Conservation (phyloP, 2,888 invertebrate genomes). For the Lycophotia porphyrea region DNA sequence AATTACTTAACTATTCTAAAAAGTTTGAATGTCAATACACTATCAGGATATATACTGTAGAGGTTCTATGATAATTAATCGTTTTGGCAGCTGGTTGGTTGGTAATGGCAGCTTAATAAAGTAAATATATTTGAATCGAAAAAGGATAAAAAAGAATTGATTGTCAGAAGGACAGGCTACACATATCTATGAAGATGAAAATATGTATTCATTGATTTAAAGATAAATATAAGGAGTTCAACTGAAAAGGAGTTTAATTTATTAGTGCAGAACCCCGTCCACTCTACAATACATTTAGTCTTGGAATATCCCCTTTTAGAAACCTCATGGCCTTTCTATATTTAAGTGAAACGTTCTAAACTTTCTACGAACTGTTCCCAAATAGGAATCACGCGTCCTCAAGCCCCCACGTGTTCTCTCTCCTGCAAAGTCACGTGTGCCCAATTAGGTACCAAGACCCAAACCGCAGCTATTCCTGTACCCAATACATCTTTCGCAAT, state of each 20-base stretch:
- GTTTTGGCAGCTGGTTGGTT: no score
- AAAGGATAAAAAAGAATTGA: no score
- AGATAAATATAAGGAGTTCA: no score
- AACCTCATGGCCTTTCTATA: conserved; percentile 7
- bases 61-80: no score
- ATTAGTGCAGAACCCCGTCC: no score
- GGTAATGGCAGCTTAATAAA: no score
- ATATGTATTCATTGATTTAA: no score
- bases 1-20: not conserved
- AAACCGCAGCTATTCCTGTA: conserved; percentile 74
- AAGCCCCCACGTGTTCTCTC: conserved; percentile 65
- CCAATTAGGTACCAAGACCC: conserved; percentile 73
- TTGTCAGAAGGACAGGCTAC: no score
- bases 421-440: conserved; percentile 73
- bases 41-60: conserved; percentile 2
- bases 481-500: conserved; percentile 60
- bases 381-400: conserved; percentile 65
- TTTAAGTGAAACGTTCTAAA: conserved; percentile 27
- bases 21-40: not conserved
- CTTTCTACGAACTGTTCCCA: conserved; percentile 44
- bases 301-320: conserved; percentile 16
- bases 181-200: no score
- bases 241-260: no score
- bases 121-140: no score
- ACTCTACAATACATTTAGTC: no score